Evolutionary conservation across 2,113 vertebrate species (phyloP).

Genomic region (Perccottus glenii): DNA sequence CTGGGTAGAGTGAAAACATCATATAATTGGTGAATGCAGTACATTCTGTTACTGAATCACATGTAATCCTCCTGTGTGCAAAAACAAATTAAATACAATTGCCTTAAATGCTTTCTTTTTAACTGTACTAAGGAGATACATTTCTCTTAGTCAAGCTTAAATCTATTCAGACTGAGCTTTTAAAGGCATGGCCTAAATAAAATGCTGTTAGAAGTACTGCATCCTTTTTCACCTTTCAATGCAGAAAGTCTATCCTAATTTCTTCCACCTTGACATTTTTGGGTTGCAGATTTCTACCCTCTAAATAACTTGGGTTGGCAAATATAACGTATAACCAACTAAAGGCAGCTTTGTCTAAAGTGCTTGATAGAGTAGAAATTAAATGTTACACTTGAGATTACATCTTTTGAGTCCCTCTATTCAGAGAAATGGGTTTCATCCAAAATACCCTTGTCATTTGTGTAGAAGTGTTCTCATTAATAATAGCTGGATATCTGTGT

Average conservation of each 20-base stretch:
- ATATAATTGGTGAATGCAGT: no score
- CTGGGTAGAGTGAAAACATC: no score
- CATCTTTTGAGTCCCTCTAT: slow-evolving; percentile 67
- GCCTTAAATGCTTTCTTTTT: no score
- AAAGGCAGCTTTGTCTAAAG: background rate
- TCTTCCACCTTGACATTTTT: slow-evolving; percentile 23
- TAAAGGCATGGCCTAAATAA: slow-evolving; percentile 5
- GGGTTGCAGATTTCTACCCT: slow-evolving; percentile 24
- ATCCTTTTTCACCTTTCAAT: slow-evolving; percentile 4
- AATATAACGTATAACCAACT: background rate
- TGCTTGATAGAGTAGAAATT: slow-evolving; percentile 30
- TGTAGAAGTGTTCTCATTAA: slow-evolving; percentile 66
- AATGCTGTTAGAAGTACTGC: slow-evolving; percentile 6
- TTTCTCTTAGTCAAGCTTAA: background rate
- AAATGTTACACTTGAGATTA: slow-evolving; percentile 44
- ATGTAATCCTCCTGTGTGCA: no score
- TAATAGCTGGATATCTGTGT: slow-evolving; percentile 59
- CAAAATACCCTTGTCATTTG: slow-evolving; percentile 64
- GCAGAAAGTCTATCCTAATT: slow-evolving; percentile 3
- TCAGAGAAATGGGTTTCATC: slow-evolving; percentile 69
- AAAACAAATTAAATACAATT: no score
- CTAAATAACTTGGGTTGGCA: slow-evolving; percentile 3
- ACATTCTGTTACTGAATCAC: no score
- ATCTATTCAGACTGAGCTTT: slow-evolving; percentile 13
- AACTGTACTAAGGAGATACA: background rate